These are phyloP conservation scores for Molothrus aeneus DNA, from an alignment of 2,797 vertebrate species.

Conservation along the genomic window DNA sequence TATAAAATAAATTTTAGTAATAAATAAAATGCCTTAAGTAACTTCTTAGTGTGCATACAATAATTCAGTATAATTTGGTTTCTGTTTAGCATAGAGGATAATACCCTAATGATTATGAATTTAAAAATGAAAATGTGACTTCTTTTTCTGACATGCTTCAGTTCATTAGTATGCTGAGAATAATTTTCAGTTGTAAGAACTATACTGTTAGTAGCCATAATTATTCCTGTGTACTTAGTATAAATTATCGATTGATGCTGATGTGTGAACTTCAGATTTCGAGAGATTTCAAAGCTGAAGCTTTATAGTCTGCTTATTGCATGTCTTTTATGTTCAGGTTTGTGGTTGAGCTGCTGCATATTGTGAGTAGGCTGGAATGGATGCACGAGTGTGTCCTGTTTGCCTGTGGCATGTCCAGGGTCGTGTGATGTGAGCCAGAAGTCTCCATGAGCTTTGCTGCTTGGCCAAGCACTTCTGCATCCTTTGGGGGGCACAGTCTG, in stretches of 20 bases:
- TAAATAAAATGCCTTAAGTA: neutral
- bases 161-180: neutral
- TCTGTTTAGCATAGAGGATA: neutral
- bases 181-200: neutral
- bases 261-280: neutral
- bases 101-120: neutral
- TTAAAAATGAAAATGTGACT: neutral
- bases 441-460: neutral
- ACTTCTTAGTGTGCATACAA: neutral
- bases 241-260: neutral
- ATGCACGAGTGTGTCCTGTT: neutral
- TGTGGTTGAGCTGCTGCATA: neutral
- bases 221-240: neutral
- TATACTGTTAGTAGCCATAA: neutral
- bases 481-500: neutral
- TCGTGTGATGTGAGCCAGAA: neutral
- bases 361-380: neutral
- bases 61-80: neutral
- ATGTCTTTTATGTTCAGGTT: neutral
- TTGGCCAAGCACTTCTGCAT: neutral
- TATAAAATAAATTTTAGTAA: neutral
- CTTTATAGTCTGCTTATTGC: neutral
- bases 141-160: neutral
- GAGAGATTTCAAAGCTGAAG: neutral
- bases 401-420: neutral